Evolutionary conservation across 2,113 vertebrate species (phyloP).

Genomic region (Gymnobelideus leadbeateri): DNA sequence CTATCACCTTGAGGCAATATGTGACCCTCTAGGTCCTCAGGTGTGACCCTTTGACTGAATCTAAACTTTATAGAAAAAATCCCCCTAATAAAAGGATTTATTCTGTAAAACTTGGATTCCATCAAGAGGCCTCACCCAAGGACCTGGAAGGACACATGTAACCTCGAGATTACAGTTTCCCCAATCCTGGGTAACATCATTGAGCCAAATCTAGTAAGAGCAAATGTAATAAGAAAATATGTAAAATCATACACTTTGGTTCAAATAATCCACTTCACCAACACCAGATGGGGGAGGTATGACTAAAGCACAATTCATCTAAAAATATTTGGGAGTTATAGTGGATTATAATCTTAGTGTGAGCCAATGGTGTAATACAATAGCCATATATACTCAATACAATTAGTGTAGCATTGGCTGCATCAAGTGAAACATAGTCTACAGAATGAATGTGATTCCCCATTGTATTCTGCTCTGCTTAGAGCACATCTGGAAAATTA

Average conservation of each 20-base stretch:
- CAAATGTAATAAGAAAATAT: background rate
- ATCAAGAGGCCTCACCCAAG: too few relatives aligned
- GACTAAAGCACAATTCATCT: background rate
- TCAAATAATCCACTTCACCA: background rate
- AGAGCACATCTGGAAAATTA: background rate
- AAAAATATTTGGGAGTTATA: background rate
- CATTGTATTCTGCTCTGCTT: background rate
- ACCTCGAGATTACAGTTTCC: too few relatives aligned
- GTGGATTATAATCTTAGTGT: background rate
- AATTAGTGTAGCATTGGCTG: background rate
- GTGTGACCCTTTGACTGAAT: too few relatives aligned
- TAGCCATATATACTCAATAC: background rate
- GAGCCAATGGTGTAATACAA: background rate
- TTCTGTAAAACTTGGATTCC: too few relatives aligned
- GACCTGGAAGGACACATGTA: too few relatives aligned
- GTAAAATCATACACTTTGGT: background rate
- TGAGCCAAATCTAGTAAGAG: background rate
- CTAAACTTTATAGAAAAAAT: too few relatives aligned
- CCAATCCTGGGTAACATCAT: background rate
- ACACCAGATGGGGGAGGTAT: background rate
- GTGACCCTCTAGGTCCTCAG: too few relatives aligned
- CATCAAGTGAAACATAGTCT: background rate
- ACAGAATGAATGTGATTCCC: background rate
- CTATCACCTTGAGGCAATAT: too few relatives aligned
- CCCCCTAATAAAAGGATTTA: too few relatives aligned